Evolutionary conservation across 2,888 invertebrate species (phyloP).

Genomic region (Cataglyphis rosenhaueri): DNA sequence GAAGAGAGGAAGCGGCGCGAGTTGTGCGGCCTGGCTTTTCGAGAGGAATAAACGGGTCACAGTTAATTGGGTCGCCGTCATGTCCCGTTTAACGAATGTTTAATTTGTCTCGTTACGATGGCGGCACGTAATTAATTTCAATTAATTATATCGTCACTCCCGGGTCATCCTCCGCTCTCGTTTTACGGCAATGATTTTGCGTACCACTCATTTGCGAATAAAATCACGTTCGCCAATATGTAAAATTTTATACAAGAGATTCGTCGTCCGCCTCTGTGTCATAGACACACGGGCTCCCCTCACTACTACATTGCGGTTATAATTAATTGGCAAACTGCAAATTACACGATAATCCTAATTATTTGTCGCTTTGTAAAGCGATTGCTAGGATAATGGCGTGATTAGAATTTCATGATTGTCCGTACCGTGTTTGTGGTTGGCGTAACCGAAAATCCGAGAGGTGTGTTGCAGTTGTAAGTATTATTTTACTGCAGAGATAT

Average conservation of each 20-base stretch:
- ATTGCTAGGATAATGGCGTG: conserved; percentile 45
- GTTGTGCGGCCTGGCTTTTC: conserved; percentile 25
- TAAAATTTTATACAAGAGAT: conserved; percentile 38
- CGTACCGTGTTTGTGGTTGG: conserved; percentile 20
- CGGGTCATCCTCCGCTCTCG: conserved; percentile 41
- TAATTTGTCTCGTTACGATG: conserved; percentile 78
- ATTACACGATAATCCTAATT: conserved; percentile 54
- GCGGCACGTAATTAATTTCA: conserved; percentile 76
- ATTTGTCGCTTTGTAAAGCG: conserved; percentile 56
- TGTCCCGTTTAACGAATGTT: conserved; percentile 78
- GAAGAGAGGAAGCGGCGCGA: conserved; percentile 27
- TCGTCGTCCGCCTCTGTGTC: neutral
- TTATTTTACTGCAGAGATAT: conserved; percentile 4
- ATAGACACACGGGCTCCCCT: conserved; percentile 1
- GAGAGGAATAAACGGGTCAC: conserved; percentile 59
- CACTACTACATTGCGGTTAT: conserved; percentile 47
- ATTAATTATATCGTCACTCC: conserved; percentile 73
- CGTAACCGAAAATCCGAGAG: conserved; percentile 21
- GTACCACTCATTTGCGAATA: conserved; percentile 48
- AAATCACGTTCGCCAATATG: conserved; percentile 53
- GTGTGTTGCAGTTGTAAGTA: conserved; percentile 23
- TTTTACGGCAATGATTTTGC: conserved; percentile 56
- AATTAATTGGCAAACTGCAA: conserved; percentile 56
- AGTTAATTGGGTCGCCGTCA: conserved; percentile 76
- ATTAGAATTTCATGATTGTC: conserved; percentile 55